Percentiles rank a stretch among this genome's conserved stretches.
Evolutionary conservation across 2,888 invertebrate genomes (phyloP).

Genomic region (Caenorhabditis doughertyi): DNA sequence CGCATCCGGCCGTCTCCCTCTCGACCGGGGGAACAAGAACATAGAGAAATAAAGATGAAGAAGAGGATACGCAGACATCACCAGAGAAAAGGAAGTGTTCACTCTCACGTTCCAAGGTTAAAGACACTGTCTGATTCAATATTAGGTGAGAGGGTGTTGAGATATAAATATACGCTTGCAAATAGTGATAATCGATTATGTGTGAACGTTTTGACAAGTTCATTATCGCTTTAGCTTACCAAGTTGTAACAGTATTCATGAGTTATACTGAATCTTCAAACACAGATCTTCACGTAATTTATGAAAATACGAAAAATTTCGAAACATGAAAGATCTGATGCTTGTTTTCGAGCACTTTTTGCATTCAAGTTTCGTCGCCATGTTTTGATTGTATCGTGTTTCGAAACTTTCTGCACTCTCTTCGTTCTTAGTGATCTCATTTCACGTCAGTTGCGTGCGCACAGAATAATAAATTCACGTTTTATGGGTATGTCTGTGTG

Average conservation of each 20-base stretch:
- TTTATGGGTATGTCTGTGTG: slow-evolving; percentile 43
- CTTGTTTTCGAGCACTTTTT: background rate
- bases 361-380: background rate
- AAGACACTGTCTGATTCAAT: slow-evolving; percentile 12
- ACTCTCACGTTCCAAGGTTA: slow-evolving; percentile 10
- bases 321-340: too few relatives aligned
- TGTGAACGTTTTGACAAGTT: background rate
- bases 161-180: background rate
- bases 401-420: background rate
- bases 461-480: slow-evolving; percentile 47
- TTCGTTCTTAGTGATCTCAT: background rate
- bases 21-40: slow-evolving; percentile 9
- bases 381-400: background rate
- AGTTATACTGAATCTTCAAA: too few relatives aligned
- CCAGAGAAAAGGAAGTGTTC: slow-evolving; percentile 27
- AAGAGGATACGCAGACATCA: slow-evolving; percentile 17
- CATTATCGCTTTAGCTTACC: too few relatives aligned
- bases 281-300: too few relatives aligned
- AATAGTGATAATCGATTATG: slow-evolving; percentile 10
- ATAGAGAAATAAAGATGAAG: background rate
- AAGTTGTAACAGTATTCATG: too few relatives aligned
- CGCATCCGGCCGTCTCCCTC: slow-evolving; percentile 24
- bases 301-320: too few relatives aligned
- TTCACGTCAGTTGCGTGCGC: slow-evolving; percentile 18
- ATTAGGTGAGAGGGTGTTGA: slow-evolving; percentile 3